phyloP scores from a whole-genome alignment of 53 echinoderm and acorn worm species.

The Stichopus horrens region DNA sequence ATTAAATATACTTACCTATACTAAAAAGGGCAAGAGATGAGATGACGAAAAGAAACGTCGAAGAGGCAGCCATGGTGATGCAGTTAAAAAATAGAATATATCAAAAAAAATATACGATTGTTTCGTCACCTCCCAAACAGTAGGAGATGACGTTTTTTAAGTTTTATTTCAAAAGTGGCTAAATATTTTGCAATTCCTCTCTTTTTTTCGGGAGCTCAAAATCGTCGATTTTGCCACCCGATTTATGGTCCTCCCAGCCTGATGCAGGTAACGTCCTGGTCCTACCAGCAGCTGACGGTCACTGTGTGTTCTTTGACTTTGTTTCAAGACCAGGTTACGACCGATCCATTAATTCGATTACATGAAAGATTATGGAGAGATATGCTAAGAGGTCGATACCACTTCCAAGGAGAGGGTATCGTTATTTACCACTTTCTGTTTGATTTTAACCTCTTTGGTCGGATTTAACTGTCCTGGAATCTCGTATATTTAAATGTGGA shows the following conservation, averaged over 20 bases:
- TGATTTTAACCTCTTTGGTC: too few species aligned
- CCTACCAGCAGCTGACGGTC: neutral
- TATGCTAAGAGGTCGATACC: neutral
- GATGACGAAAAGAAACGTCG: neutral
- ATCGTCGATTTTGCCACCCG: conserved; percentile 33
- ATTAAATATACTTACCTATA: neutral
- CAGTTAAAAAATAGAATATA: neutral
- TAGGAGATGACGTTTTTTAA: too few species aligned
- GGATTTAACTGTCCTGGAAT: too few species aligned
- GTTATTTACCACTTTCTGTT: neutral
- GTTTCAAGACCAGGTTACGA: neutral
- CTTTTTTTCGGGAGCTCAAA: conserved; percentile 20
- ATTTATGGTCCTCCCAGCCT: neutral
- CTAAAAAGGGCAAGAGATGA: neutral
- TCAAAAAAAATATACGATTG: too few species aligned
- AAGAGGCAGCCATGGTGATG: neutral
- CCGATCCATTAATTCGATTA: neutral
- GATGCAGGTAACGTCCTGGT: neutral
- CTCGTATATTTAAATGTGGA: too few species aligned
- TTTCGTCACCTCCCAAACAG: too few species aligned
- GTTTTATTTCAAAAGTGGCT: too few species aligned
- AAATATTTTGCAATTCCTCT: too few species aligned
- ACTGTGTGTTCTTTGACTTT: neutral
- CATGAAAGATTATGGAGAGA: neutral
- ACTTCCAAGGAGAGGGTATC: neutral